Conservation (phyloP, 2,113 vertebrate species). For the Hippopotamus amphibius region DNA sequence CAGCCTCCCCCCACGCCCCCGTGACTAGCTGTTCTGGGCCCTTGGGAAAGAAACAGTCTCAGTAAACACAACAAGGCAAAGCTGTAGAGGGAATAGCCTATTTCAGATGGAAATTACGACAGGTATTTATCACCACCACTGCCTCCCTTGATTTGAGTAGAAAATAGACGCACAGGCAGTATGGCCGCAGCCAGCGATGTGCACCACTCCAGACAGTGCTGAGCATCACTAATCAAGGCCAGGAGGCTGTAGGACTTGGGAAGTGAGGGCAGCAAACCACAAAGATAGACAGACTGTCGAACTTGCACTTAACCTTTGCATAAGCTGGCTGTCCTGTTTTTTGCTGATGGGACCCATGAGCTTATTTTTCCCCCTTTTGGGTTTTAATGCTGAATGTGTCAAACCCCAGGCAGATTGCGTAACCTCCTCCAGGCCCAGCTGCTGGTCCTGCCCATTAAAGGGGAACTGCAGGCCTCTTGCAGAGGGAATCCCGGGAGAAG, state of each 20-base stretch:
- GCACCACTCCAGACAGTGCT: background rate
- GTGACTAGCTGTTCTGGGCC: background rate
- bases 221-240: background rate
- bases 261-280: background rate
- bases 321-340: background rate
- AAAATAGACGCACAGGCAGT: background rate
- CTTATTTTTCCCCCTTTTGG: slow-evolving; percentile 57
- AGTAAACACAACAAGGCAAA: background rate
- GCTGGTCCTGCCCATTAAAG: slow-evolving; percentile 62
- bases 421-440: slow-evolving; percentile 74
- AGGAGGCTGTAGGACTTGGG: slow-evolving; percentile 4
- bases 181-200: background rate
- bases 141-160: background rate
- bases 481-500: background rate
- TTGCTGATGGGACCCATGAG: slow-evolving; percentile 54
- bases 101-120: background rate
- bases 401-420: slow-evolving; percentile 69
- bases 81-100: background rate
- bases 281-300: background rate
- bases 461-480: background rate
- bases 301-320: slow-evolving; percentile 38
- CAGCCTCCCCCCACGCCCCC: background rate
- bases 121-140: background rate
- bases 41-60: background rate
- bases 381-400: slow-evolving; percentile 64